Percentiles rank a stretch among this genome's conserved stretches.
Evolutionary conservation across 2,888 invertebrate species (phyloP).

Genomic region (Pyrrhosoma nymphula): DNA sequence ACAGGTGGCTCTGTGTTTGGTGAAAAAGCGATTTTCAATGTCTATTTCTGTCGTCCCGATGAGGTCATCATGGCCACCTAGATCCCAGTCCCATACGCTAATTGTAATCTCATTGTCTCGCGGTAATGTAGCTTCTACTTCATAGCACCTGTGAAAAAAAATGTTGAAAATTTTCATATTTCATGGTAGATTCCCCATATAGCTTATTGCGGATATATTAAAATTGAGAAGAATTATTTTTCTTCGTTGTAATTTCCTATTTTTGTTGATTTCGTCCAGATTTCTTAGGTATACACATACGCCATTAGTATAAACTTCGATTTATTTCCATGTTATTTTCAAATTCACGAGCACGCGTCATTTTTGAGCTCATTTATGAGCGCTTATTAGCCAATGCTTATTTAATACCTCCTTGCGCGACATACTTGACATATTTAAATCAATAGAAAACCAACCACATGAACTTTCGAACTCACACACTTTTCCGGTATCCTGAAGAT

Average conservation of each 20-base stretch:
- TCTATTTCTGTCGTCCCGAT: constrained; percentile 93
- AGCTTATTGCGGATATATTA: too few species aligned
- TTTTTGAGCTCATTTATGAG: too few species aligned
- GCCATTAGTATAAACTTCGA: too few species aligned
- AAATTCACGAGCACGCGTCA: too few species aligned
- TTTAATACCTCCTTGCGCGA: not conserved
- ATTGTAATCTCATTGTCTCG: constrained; percentile 87
- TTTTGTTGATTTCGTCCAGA: too few species aligned
- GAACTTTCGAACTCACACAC: not conserved
- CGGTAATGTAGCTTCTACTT: constrained; percentile 86
- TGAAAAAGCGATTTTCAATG: constrained; percentile 91
- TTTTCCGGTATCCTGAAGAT: not conserved
- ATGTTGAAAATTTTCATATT: not conserved
- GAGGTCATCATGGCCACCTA: constrained; percentile 85
- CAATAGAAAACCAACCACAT: too few species aligned
- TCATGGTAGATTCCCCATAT: too few species aligned
- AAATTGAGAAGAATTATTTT: too few species aligned
- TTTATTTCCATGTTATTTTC: too few species aligned
- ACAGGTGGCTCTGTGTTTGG: constrained; percentile 88
- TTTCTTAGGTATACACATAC: too few species aligned
- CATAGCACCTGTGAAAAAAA: constrained; percentile 83
- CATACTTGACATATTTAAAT: not conserved
- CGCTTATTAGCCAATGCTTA: too few species aligned
- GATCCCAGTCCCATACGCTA: constrained; percentile 88
- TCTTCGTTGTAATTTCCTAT: too few species aligned